A percentile compares a stretch with the other conserved stretches of the same genome.
These are phyloP conservation scores for Cossypha polioptera DNA, from an alignment of 2,797 vertebrate genomes.

Conservation along the genomic window DNA sequence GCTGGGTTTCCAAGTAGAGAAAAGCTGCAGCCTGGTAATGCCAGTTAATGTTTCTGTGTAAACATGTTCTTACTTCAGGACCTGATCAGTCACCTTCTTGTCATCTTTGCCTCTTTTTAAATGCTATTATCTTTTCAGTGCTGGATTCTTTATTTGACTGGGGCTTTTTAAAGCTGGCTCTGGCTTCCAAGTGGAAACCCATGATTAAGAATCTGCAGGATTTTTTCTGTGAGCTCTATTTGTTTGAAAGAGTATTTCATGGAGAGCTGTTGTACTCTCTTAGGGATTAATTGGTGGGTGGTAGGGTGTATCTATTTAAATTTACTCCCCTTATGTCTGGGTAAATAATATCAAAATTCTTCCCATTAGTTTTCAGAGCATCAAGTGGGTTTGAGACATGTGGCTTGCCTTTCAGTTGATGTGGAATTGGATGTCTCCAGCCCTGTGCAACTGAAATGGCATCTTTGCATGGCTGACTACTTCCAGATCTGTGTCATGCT, in stretches of 20 bases:
- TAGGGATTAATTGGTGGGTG: neutral
- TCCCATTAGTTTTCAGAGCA: neutral
- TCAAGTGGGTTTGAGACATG: neutral
- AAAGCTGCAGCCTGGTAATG: neutral
- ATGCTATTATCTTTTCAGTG: slow-evolving; percentile 8
- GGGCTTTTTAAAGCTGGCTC: slow-evolving; percentile 21
- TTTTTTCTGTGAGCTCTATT: neutral
- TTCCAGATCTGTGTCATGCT: neutral
- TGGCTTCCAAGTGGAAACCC: slow-evolving; percentile 12
- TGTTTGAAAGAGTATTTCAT: neutral
- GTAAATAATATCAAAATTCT: neutral
- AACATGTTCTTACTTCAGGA: neutral
- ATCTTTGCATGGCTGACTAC: neutral
- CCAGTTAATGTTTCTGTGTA: neutral
- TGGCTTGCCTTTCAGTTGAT: neutral
- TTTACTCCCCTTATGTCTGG: neutral
- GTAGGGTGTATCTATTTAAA: neutral
- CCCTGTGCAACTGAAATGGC: neutral
- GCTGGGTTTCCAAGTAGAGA: neutral
- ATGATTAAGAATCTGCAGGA: neutral
- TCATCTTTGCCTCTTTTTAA: slow-evolving; percentile 22
- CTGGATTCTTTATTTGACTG: slow-evolving; percentile 27
- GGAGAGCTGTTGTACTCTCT: neutral
- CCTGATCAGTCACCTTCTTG: neutral
- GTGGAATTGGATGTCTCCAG: neutral